These are phyloP conservation scores for Tamandua tetradactyla DNA, from an alignment of 2,797 vertebrate species.

Conservation along the genomic window DNA sequence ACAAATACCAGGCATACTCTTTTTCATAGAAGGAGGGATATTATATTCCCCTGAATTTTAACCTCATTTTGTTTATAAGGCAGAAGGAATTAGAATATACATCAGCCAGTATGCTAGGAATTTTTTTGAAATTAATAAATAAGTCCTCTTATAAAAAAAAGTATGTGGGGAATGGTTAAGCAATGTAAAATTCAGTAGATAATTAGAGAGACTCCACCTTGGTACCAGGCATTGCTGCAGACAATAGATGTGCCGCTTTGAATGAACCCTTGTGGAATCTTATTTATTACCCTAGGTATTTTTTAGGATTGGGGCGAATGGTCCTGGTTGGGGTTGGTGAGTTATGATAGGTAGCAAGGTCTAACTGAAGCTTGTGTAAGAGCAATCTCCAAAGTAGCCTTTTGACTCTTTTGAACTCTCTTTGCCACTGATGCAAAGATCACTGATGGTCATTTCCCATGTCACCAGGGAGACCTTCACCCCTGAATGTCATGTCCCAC, in stretches of 20 bases:
- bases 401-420: too few relatives aligned
- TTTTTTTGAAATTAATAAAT: constrained; percentile 33
- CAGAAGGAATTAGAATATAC: neutral
- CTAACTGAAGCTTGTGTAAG: too few relatives aligned
- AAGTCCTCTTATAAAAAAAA: neutral
- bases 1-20: neutral
- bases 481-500: too few relatives aligned
- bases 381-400: too few relatives aligned
- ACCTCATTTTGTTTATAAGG: neutral
- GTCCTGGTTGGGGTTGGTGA: too few relatives aligned
- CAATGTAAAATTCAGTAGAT: neutral
- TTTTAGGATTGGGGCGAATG: too few relatives aligned
- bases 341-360: too few relatives aligned
- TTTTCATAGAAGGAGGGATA: neutral
- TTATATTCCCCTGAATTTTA: neutral
- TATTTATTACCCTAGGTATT: too few relatives aligned
- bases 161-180: neutral
- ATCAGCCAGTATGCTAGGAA: neutral
- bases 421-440: too few relatives aligned
- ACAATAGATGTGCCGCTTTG: accelerated
- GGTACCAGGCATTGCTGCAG: neutral
- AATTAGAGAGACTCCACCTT: neutral
- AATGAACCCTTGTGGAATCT: too few relatives aligned
- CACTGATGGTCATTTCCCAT: too few relatives aligned
- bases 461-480: too few relatives aligned